Conservation (phyloP, 53 echinoderm and acorn worm species). For the Antedon mediterranea region DNA sequence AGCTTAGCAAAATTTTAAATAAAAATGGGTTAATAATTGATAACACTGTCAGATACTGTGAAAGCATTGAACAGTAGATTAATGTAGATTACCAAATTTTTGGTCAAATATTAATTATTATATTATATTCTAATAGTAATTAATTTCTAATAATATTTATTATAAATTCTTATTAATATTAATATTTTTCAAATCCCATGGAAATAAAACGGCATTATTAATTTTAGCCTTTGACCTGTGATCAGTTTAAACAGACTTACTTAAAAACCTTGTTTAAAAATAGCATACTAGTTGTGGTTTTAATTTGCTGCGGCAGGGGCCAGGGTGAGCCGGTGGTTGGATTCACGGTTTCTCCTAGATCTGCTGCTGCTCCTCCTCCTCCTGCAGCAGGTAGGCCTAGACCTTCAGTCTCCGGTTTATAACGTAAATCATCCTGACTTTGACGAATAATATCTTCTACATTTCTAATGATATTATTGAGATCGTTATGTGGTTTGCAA, state of each 20-base stretch:
- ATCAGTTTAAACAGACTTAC: too few species aligned
- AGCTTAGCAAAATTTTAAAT: too few species aligned
- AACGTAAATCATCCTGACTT: neutral
- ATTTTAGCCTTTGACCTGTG: too few species aligned
- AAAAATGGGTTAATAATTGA: too few species aligned
- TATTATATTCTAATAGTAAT: too few species aligned
- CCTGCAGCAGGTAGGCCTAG: neutral
- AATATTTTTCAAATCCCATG: too few species aligned
- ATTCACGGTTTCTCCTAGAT: neutral
- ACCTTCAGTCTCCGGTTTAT: neutral
- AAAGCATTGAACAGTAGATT: too few species aligned
- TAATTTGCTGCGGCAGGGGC: conserved; percentile 41
- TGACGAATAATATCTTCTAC: neutral
- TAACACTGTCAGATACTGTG: too few species aligned
- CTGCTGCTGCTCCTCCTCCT: neutral
- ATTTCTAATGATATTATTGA: neutral
- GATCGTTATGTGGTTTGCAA: neutral
- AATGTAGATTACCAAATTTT: too few species aligned
- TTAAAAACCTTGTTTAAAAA: conserved; percentile 16
- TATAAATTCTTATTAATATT: neutral
- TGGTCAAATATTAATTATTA: too few species aligned
- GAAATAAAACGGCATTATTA: neutral
- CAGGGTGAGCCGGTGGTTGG: conserved; percentile 32
- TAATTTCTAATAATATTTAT: too few species aligned
- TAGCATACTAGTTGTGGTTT: conserved; percentile 11